Conservation (phyloP, 1,140 invertebrate species). For the Caenorhabditis briggsae region DNA sequence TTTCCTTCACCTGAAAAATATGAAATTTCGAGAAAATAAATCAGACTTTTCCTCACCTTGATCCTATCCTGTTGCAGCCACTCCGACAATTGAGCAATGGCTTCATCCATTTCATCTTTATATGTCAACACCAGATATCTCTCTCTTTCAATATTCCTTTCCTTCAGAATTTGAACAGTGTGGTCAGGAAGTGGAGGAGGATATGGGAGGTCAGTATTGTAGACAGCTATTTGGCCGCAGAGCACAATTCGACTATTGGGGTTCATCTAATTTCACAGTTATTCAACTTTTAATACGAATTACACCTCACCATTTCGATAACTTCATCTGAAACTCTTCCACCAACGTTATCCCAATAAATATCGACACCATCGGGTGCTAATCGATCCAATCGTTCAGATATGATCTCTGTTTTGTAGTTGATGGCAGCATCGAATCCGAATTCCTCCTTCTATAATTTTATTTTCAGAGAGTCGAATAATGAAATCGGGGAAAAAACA, state of each 20-base stretch:
- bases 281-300: neutral
- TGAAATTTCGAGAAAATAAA: too few relatives aligned
- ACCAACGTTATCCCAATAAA: slow-evolving; percentile 44
- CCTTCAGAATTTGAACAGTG: slow-evolving; percentile 17
- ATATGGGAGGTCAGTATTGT: slow-evolving; percentile 42
- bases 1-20: slow-evolving; percentile 35
- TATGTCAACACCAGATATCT: slow-evolving; percentile 33
- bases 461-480: neutral
- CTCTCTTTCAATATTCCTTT: slow-evolving; percentile 40
- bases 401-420: slow-evolving; percentile 38
- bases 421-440: slow-evolving; percentile 20
- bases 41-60: neutral
- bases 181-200: slow-evolving; percentile 21
- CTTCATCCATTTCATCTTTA: slow-evolving; percentile 46
- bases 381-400: neutral
- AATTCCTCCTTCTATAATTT: neutral
- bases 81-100: slow-evolving; percentile 8
- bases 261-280: neutral
- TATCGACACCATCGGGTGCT: slow-evolving; percentile 12
- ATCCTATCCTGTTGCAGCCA: slow-evolving; percentile 37
- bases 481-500: neutral
- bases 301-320: neutral
- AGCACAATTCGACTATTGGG: slow-evolving; percentile 1
- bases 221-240: slow-evolving; percentile 30
- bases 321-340: slow-evolving; percentile 18